These are phyloP conservation scores for Adelges cooleyi DNA, from an alignment of 1,140 invertebrate species.

Conservation along the genomic window DNA sequence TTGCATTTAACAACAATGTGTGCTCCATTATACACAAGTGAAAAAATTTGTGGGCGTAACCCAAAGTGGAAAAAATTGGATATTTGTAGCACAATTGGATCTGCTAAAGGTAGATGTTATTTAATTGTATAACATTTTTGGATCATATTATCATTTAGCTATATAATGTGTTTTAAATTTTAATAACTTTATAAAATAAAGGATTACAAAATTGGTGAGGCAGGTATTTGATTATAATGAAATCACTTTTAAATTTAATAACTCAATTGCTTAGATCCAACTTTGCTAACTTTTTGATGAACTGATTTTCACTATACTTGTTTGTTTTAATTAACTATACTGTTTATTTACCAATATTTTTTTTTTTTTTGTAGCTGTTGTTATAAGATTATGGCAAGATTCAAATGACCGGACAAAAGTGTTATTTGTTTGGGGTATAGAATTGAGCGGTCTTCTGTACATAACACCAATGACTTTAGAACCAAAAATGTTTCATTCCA, in stretches of 20 bases:
- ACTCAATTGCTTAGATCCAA: too few relatives aligned
- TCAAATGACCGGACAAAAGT: slow-evolving; percentile 38
- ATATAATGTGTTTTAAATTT: too few relatives aligned
- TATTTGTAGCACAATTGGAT: slow-evolving; percentile 34
- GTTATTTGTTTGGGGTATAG: slow-evolving; percentile 70
- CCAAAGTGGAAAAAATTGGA: slow-evolving; percentile 64
- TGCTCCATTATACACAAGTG: slow-evolving; percentile 77
- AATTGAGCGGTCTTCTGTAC: slow-evolving; percentile 67
- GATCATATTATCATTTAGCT: too few relatives aligned
- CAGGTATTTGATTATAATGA: too few relatives aligned
- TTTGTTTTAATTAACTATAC: slow-evolving; percentile 24
- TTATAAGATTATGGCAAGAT: slow-evolving; percentile 44
- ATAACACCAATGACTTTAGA: slow-evolving; percentile 61
- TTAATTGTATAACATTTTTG: too few relatives aligned
- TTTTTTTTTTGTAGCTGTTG: slow-evolving; percentile 40
- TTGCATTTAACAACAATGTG: slow-evolving; percentile 66
- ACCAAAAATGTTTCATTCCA: slow-evolving; percentile 53
- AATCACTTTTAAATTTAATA: too few relatives aligned
- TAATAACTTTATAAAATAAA: too few relatives aligned
- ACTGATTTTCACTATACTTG: too few relatives aligned
- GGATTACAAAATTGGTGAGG: too few relatives aligned
- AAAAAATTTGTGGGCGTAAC: slow-evolving; percentile 56
- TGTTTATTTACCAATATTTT: slow-evolving; percentile 19
- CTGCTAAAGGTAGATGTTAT: slow-evolving; percentile 35
- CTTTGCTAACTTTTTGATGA: too few relatives aligned